A percentile compares a stretch with the other conserved stretches of the same genome.
phyloP scores from a whole-genome alignment of 2,113 vertebrate genomes.

The Hippopotamus amphibius region DNA sequence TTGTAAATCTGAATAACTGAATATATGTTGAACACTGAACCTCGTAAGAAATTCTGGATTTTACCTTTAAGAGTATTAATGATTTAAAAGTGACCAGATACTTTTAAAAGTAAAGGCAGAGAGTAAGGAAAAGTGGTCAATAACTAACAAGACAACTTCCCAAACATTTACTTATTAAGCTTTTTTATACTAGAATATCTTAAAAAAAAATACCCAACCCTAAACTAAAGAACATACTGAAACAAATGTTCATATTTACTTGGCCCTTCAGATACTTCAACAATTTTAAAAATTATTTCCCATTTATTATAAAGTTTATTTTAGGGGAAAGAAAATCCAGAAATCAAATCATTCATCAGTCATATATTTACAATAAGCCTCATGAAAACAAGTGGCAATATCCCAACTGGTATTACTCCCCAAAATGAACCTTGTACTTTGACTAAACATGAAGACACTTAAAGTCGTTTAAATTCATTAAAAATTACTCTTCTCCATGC shows the following conservation, averaged over 20 bases:
- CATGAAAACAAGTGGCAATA: constrained; percentile 48
- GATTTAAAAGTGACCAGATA: constrained; percentile 25
- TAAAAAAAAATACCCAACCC: constrained; percentile 34
- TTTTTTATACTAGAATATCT: not conserved
- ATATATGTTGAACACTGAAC: not conserved
- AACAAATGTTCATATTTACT: not conserved
- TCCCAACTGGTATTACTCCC: not conserved
- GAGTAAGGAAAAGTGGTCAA: not conserved
- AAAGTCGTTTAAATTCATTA: not conserved
- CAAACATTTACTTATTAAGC: constrained; percentile 1
- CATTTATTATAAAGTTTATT: constrained; percentile 47
- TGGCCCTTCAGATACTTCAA: not conserved
- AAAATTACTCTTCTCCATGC: constrained; percentile 2
- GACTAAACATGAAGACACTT: not conserved
- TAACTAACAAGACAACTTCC: not conserved
- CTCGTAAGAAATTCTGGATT: not conserved
- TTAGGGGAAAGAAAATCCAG: constrained; percentile 7
- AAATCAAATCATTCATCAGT: constrained; percentile 27
- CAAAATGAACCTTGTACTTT: not conserved
- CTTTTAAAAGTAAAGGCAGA: constrained; percentile 40
- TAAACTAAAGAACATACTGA: constrained; percentile 10
- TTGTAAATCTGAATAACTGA: not conserved
- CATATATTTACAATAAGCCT: not conserved
- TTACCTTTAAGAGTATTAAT: constrained; percentile 8
- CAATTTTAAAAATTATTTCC: constrained; percentile 43